phyloP scores from a whole-genome alignment of 2,113 vertebrate genomes.

The Chaetura pelagica region DNA sequence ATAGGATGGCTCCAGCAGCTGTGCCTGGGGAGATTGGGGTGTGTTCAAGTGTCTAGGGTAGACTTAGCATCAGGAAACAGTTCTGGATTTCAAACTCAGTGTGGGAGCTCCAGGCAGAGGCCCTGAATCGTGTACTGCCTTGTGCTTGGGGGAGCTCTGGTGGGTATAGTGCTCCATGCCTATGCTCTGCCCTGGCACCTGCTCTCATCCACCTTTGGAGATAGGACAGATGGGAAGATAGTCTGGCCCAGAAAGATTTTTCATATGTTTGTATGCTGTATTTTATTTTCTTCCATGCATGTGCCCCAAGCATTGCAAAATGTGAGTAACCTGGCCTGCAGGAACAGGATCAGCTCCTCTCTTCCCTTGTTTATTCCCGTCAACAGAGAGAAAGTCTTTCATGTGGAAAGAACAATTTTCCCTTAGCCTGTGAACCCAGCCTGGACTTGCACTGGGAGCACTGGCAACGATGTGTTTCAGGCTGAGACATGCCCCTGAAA shows the following conservation, averaged over 20 bases:
- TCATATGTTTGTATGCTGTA: neutral
- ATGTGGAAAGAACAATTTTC: slow-evolving; percentile 33
- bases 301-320: neutral
- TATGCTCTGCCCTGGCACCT: neutral
- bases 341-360: neutral
- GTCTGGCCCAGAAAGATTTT: neutral
- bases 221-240: neutral
- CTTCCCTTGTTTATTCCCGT: slow-evolving; percentile 28
- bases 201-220: neutral
- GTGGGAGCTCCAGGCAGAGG: neutral
- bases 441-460: neutral
- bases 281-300: neutral
- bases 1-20: neutral
- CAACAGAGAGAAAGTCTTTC: slow-evolving; percentile 8
- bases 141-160: neutral
- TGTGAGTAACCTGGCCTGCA: neutral
- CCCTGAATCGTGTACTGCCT: neutral
- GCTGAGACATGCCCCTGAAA: neutral
- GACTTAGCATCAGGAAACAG: neutral
- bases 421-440: neutral
- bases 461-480: neutral
- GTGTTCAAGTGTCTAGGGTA: neutral
- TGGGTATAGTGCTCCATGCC: neutral
- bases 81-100: neutral
- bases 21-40: neutral